Percentiles rank a stretch among this genome's conserved stretches.
Conservation (phyloP, 2,113 vertebrate species). For the Gobio gobio region DNA sequence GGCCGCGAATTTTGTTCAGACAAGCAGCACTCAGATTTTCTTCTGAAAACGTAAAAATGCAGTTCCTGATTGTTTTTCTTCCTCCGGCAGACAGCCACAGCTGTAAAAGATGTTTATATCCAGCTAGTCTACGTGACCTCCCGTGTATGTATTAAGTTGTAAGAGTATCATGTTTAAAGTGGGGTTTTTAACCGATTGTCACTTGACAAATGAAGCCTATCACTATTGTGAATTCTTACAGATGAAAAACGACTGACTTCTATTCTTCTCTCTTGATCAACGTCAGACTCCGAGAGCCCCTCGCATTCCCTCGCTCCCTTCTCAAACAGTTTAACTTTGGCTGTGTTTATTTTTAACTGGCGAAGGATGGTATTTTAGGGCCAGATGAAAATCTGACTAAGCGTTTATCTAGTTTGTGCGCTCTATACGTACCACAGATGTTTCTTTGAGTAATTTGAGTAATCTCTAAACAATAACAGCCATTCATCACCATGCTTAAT, state of each 20-base stretch:
- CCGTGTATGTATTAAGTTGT: slow-evolving; percentile 55
- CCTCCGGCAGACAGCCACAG: slow-evolving; percentile 37
- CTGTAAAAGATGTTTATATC: slow-evolving; percentile 53
- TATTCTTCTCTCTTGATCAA: slow-evolving; percentile 38
- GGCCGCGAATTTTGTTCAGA: slow-evolving; percentile 1
- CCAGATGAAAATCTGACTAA: slow-evolving; percentile 11
- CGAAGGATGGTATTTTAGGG: background rate
- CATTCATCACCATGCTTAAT: slow-evolving; percentile 27
- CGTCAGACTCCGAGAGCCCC: slow-evolving; percentile 10
- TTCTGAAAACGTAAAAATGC: slow-evolving; percentile 30
- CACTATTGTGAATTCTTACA: slow-evolving; percentile 41
- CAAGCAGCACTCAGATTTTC: background rate
- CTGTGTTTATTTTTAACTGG: slow-evolving; percentile 29
- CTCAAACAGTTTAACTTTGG: slow-evolving; percentile 26
- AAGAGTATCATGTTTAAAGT: slow-evolving; percentile 60
- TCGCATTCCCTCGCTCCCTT: background rate
- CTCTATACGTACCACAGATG: slow-evolving; percentile 36
- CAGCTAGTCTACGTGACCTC: slow-evolving; percentile 49
- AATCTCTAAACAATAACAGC: slow-evolving; percentile 30
- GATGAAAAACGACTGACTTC: slow-evolving; percentile 50
- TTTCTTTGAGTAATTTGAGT: slow-evolving; percentile 42
- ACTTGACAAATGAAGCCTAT: slow-evolving; percentile 61
- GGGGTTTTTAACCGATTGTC: slow-evolving; percentile 57
- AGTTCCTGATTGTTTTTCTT: slow-evolving; percentile 42
- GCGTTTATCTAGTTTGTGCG: background rate